phyloP scores from a whole-genome alignment of 1,140 invertebrate species.

The Aphelinus certus region DNA sequence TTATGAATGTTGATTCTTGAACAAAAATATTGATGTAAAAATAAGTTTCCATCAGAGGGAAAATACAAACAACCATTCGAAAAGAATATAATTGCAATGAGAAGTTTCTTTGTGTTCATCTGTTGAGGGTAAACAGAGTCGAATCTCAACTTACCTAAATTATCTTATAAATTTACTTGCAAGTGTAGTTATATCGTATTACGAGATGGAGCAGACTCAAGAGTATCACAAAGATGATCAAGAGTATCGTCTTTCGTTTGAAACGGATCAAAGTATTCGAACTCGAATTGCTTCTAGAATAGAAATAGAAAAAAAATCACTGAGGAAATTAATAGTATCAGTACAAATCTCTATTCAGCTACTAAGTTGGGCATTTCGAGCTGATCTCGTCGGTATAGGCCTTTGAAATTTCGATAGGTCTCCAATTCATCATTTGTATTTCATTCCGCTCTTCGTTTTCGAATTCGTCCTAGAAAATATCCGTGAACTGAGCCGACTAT shows the following conservation, averaged over 20 bases:
- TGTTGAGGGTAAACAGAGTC: not conserved
- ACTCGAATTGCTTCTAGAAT: not conserved
- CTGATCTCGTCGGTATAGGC: too few relatives aligned
- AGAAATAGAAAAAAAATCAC: not conserved
- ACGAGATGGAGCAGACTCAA: conserved; percentile 15
- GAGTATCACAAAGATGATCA: conserved; percentile 27
- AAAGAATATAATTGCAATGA: not conserved
- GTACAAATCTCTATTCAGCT: too few relatives aligned
- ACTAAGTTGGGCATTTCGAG: too few relatives aligned
- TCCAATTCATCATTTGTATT: too few relatives aligned
- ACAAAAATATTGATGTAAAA: too few relatives aligned
- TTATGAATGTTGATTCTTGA: too few relatives aligned
- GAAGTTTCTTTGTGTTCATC: conserved; percentile 4
- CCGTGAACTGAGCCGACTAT: too few relatives aligned
- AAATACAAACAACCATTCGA: not conserved
- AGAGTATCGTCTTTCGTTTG: conserved; percentile 24
- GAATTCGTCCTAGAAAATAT: too few relatives aligned
- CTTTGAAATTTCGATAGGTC: too few relatives aligned
- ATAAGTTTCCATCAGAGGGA: too few relatives aligned
- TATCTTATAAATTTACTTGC: conserved; percentile 1
- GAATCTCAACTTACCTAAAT: conserved; percentile 21
- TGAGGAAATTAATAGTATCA: not conserved
- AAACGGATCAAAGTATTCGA: conserved; percentile 4
- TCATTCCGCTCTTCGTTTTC: too few relatives aligned
- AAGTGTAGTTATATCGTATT: conserved; percentile 29